Conservation (phyloP, 2,888 invertebrate species). For the Drosophila percnosoma region DNA sequence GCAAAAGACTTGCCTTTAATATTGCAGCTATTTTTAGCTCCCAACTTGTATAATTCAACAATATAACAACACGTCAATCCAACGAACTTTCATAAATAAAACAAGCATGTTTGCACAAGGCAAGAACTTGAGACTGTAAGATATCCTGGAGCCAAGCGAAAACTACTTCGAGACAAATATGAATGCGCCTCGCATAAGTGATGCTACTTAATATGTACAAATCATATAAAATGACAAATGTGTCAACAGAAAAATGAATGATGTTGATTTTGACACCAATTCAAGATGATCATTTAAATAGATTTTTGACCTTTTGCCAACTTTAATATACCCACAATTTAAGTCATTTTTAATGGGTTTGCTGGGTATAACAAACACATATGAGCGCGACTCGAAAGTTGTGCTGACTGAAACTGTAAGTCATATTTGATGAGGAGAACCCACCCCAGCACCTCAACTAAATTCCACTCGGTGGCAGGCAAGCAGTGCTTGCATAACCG, state of each 20-base stretch:
- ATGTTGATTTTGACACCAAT: neutral
- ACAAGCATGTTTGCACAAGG: neutral
- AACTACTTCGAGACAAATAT: too few species aligned
- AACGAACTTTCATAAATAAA: conserved; percentile 59
- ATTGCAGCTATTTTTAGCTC: conserved; percentile 61
- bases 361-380: conserved; percentile 58
- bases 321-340: neutral
- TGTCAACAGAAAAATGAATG: neutral
- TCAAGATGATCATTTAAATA: neutral
- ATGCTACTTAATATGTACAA: neutral
- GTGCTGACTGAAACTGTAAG: conserved; percentile 72
- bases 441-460: neutral
- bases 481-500: conserved; percentile 68
- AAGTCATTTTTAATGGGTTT: conserved; percentile 20
- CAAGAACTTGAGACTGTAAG: neutral
- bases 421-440: conserved; percentile 70
- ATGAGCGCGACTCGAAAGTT: conserved; percentile 62
- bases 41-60: conserved; percentile 20
- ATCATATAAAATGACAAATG: neutral
- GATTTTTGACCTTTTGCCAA: neutral
- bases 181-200: neutral
- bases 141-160: conserved; percentile 18
- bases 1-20: conserved; percentile 33
- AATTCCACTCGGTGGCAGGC: conserved; percentile 9
- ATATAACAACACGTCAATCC: conserved; percentile 20